Percentiles rank a stretch among this genome's conserved stretches.
These are phyloP conservation scores for Betta splendens DNA, from an alignment of 2,797 vertebrate species.

Conservation along the genomic window DNA sequence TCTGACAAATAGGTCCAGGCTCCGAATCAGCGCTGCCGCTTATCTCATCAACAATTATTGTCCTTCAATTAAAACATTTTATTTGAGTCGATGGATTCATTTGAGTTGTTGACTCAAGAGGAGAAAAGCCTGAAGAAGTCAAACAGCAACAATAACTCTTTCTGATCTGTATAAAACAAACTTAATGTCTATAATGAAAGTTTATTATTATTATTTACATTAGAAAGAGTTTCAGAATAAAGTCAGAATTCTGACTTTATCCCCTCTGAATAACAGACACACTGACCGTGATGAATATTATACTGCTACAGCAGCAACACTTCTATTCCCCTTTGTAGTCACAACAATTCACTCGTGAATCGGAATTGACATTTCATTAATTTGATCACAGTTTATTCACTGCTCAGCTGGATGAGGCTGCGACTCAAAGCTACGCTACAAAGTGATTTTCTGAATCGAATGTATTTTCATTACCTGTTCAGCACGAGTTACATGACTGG, in stretches of 20 bases:
- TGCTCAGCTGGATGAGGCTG: not conserved
- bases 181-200: no score
- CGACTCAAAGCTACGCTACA: no score
- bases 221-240: no score
- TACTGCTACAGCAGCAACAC: no score
- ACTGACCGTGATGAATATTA: no score
- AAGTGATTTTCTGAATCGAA: not conserved
- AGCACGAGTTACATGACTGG: not conserved
- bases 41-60: slow-evolving; percentile 23
- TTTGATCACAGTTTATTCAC: not conserved
- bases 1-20: slow-evolving; percentile 26
- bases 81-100: not conserved
- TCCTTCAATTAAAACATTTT: slow-evolving; percentile 16
- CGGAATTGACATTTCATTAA: not conserved
- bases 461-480: not conserved
- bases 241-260: no score
- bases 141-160: not conserved
- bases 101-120: no score
- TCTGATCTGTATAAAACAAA: slow-evolving; percentile 15
- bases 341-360: not conserved
- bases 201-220: no score
- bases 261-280: no score
- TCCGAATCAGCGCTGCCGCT: slow-evolving; percentile 19
- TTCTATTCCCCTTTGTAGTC: no score
- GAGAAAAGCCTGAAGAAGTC: not conserved